Percentiles rank a stretch among this genome's conserved stretches.
These are phyloP conservation scores for Cololabis saira DNA, from an alignment of 2,113 vertebrate genomes.

Conservation along the genomic window DNA sequence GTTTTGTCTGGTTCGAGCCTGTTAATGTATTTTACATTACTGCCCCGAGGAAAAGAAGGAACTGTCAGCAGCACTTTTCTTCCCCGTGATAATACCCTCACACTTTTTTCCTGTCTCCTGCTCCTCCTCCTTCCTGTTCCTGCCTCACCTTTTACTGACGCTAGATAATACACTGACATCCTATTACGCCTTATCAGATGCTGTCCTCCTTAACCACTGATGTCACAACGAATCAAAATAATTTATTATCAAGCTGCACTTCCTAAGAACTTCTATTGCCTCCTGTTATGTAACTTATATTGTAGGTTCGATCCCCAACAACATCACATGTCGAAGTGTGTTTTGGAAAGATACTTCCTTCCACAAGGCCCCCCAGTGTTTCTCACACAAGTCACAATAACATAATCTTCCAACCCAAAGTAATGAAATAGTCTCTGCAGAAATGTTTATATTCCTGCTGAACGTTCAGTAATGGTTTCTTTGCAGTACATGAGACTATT, in stretches of 20 bases:
- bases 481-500: too few relatives aligned
- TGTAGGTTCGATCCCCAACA: too few relatives aligned
- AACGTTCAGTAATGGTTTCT: too few relatives aligned
- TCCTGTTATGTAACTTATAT: too few relatives aligned
- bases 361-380: too few relatives aligned
- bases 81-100: constrained; percentile 20
- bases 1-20: constrained; percentile 20
- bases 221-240: constrained; percentile 51
- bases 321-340: too few relatives aligned
- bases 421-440: too few relatives aligned
- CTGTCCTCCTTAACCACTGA: constrained; percentile 55
- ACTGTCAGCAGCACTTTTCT: constrained; percentile 42
- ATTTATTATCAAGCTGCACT: constrained; percentile 40
- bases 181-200: constrained; percentile 63
- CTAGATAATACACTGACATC: constrained; percentile 61
- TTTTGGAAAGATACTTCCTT: too few relatives aligned
- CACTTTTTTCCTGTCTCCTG: constrained; percentile 19
- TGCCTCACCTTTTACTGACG: constrained; percentile 48
- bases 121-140: constrained; percentile 35
- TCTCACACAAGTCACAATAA: too few relatives aligned
- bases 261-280: constrained; percentile 33
- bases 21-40: constrained; percentile 31
- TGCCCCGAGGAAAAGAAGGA: constrained; percentile 28
- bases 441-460: too few relatives aligned
- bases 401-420: too few relatives aligned